Evolutionary conservation across 2,797 vertebrate genomes (phyloP), one percentile per base, ranked within the genome.

Genomic region (Erethizon dorsatum): DNA sequence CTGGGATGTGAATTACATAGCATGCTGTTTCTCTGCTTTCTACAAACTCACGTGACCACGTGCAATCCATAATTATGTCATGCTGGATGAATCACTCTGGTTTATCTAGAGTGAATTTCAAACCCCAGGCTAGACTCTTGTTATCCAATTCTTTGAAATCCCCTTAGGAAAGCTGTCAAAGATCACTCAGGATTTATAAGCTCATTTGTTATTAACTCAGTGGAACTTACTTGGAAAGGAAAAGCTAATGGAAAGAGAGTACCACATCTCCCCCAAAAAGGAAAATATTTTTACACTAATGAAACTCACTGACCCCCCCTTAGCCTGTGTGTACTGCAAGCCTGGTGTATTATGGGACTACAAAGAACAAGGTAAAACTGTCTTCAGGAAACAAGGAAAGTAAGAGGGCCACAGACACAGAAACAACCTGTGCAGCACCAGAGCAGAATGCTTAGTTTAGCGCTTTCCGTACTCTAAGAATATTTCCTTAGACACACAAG

Each of bases 191-290:
- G 37, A 69, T 63, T 91, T 85, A 89, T 18, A 96, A 88, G 75
- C 82, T 95, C n/a, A 90, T 80, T 84, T 93, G 77, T 56, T 73
- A 97, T 61, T 82, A 91, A 91, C 28, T 75, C 75, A 94, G 15
- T 83, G 47, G 95, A 93, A 90, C 14, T 91, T 83, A 83, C 95
- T 85, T 61, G 89, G 50, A 65, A 91, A 61, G 5, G 7, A 83
- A 93, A 93, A 65, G 41, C 61, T 90, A 86, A 57, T 8, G 17
- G 15, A 45, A 71, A 91, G 59, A 95, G 91, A 94, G 82, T 3
- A 86, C 65, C 14, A 15, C 31, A 90, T 67, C 83, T 54, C 24
- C 33, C 52, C 57, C 37, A 86, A 79, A 59, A 59, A 57, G 15
- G 67, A 83, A 75, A 83, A 56, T 3, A n/a, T 69, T n/a, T 82